Evolutionary conservation across 2,797 vertebrate species (phyloP).

Genomic region (Enteromius thamalakanensis): DNA sequence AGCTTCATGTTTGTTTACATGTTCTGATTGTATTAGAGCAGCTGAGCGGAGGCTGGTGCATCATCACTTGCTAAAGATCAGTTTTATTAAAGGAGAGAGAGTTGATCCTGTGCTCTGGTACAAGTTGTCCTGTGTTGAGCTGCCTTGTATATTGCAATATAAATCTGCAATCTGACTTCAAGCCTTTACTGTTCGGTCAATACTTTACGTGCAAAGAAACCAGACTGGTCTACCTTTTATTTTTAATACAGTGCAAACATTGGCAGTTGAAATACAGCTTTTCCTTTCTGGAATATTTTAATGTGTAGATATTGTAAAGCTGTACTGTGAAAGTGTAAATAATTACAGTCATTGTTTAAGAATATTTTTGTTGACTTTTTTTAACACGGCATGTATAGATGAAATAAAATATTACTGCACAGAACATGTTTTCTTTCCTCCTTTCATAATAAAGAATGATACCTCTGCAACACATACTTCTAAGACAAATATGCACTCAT

Average conservation of each 20-base stretch:
- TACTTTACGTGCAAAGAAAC: slow-evolving; percentile 91
- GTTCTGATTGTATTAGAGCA: slow-evolving; percentile 80
- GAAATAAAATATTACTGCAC: slow-evolving; percentile 97
- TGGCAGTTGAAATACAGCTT: slow-evolving; percentile 85
- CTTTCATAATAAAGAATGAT: background rate
- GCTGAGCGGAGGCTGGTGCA: slow-evolving; percentile 60
- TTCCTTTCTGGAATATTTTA: slow-evolving; percentile 94
- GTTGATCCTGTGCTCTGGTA: slow-evolving; percentile 74
- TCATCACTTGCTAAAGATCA: slow-evolving; percentile 65
- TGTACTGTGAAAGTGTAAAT: slow-evolving; percentile 99
- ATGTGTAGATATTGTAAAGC: slow-evolving; percentile 98
- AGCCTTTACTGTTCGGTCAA: slow-evolving; percentile 92
- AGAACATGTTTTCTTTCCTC: slow-evolving; percentile 55
- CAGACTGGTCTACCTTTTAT: slow-evolving; percentile 88
- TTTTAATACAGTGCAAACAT: slow-evolving; percentile 90
- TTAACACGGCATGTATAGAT: slow-evolving; percentile 99
- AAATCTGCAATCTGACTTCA: slow-evolving; percentile 91
- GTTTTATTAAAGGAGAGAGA: slow-evolving; percentile 69
- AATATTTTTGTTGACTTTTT: slow-evolving; percentile 82
- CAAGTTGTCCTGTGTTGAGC: slow-evolving; percentile 85
- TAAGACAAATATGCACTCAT: background rate
- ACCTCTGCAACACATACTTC: background rate
- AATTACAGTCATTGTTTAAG: slow-evolving; percentile 89
- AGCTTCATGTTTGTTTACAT: slow-evolving; percentile 80
- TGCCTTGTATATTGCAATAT: slow-evolving; percentile 98